phyloP scores from a whole-genome alignment of 2,888 invertebrate species.

The Noctua fimbriata region DNA sequence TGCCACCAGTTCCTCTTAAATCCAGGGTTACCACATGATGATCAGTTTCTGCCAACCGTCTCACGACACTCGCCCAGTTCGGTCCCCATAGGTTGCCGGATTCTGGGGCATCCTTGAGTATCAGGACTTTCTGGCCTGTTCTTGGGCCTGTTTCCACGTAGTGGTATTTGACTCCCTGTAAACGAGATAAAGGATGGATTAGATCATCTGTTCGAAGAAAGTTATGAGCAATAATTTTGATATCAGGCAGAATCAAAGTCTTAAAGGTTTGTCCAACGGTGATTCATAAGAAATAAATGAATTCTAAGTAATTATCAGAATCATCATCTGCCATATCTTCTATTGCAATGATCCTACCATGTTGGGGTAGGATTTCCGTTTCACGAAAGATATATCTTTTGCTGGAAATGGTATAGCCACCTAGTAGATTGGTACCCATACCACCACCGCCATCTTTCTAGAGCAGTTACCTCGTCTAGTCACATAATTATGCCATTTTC shows the following conservation, averaged over 20 bases:
- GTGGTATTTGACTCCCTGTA: constrained; percentile 87
- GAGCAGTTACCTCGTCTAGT: background rate
- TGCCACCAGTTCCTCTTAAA: constrained; percentile 85
- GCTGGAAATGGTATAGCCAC: background rate
- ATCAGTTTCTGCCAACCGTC: constrained; percentile 78
- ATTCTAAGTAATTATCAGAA: background rate
- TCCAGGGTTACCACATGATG: constrained; percentile 85
- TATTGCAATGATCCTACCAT: background rate
- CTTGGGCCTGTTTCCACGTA: constrained; percentile 87
- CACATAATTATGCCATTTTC: background rate
- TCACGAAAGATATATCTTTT: background rate
- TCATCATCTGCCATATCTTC: background rate
- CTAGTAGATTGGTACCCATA: background rate
- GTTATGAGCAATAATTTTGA: background rate
- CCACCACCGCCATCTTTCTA: background rate
- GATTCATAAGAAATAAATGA: background rate
- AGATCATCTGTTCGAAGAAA: background rate
- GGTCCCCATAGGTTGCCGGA: constrained; percentile 81
- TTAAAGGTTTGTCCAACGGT: background rate
- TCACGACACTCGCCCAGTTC: constrained; percentile 80
- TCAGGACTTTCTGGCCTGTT: constrained; percentile 78
- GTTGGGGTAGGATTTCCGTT: background rate
- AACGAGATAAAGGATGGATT: constrained; percentile 41
- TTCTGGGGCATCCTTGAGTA: constrained; percentile 86
- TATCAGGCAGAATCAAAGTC: background rate